phyloP scores from a whole-genome alignment of 53 echinoderm and acorn worm species.

The Crossaster papposus region DNA sequence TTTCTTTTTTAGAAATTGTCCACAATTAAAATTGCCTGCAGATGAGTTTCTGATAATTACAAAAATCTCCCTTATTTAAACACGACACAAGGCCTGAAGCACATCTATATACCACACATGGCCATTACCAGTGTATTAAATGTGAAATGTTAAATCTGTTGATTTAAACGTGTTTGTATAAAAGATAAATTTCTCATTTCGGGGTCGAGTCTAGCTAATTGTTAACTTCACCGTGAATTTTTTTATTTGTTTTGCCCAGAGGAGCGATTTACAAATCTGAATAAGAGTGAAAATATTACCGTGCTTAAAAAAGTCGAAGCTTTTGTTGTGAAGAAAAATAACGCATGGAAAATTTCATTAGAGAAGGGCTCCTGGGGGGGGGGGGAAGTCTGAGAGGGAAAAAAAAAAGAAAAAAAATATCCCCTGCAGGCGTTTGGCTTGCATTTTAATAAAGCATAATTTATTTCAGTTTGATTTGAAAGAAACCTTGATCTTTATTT shows the following conservation, averaged over 20 bases:
- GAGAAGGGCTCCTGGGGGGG: neutral
- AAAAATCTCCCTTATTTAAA: neutral
- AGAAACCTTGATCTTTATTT: constrained; percentile 3
- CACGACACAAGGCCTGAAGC: neutral
- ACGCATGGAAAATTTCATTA: constrained; percentile 51
- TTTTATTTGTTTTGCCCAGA: neutral
- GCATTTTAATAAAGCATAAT: constrained; percentile 49
- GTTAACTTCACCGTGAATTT: constrained; percentile 20
- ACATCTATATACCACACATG: neutral
- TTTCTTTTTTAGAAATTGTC: no score
- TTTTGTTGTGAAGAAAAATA: constrained; percentile 56
- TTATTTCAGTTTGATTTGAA: constrained; percentile 39
- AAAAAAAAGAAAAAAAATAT: neutral
- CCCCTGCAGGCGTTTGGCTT: constrained; percentile 19
- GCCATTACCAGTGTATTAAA: constrained; percentile 1
- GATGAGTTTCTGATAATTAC: neutral
- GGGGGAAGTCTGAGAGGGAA: neutral
- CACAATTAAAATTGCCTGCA: neutral
- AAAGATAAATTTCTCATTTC: constrained; percentile 35
- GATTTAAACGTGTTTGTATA: constrained; percentile 8
- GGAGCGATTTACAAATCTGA: neutral
- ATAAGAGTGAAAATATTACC: neutral
- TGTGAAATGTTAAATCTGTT: constrained; percentile 44
- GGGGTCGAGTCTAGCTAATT: constrained; percentile 31
- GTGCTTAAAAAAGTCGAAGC: constrained; percentile 4